Conservation (phyloP, 2,888 invertebrate species). For the Drosophila putrida region DNA sequence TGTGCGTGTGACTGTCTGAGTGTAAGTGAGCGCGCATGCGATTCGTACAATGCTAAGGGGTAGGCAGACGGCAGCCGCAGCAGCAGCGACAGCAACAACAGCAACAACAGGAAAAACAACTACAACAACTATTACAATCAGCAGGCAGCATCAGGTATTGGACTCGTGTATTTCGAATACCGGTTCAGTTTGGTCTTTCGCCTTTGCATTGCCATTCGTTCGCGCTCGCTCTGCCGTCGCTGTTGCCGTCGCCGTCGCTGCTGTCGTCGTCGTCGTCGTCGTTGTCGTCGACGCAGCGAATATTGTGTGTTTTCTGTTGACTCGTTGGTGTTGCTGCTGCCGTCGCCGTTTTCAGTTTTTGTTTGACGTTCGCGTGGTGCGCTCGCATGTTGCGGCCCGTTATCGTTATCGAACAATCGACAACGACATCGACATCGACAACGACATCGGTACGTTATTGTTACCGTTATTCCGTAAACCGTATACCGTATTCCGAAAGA, state of each 20-base stretch:
- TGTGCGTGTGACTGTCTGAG: constrained; percentile 46
- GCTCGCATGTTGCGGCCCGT: constrained; percentile 63
- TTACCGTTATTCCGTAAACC: constrained; percentile 19
- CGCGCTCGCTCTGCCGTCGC: constrained; percentile 48
- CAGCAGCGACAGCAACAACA: constrained; percentile 16
- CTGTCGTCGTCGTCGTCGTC: constrained; percentile 31
- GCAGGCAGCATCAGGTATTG: constrained; percentile 57
- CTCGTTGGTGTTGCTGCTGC: constrained; percentile 56
- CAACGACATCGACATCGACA: constrained; percentile 14
- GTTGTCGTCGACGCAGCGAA: constrained; percentile 36
- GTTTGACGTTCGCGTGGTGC: constrained; percentile 76
- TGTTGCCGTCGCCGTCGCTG: constrained; percentile 29
- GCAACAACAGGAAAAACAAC: neutral
- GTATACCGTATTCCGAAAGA: constrained; percentile 19
- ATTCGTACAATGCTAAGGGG: constrained; percentile 59
- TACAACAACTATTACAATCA: constrained; percentile 10
- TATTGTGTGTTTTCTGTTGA: constrained; percentile 23
- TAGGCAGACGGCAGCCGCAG: constrained; percentile 40
- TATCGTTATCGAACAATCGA: constrained; percentile 41
- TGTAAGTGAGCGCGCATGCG: constrained; percentile 72
- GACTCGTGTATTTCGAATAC: constrained; percentile 33
- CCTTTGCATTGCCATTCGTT: constrained; percentile 64
- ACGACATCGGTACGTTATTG: constrained; percentile 43
- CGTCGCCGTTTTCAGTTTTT: constrained; percentile 71
- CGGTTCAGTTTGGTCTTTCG: constrained; percentile 62